Evolutionary conservation across 2,888 invertebrate species (phyloP).

Genomic region (Rhingia campestris): DNA sequence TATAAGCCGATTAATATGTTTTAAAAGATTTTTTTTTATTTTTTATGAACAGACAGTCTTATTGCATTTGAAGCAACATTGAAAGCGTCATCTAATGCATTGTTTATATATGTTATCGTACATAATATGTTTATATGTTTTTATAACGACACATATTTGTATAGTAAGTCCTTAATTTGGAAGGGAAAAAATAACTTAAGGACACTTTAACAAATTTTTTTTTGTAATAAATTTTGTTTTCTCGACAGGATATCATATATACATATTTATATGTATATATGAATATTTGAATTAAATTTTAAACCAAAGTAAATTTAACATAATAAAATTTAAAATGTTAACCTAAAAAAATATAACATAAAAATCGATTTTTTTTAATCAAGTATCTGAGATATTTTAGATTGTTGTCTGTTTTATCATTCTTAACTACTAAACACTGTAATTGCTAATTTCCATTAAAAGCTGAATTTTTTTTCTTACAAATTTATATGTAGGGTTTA

Average conservation of each 20-base stretch:
- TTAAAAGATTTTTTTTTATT: constrained; percentile 33
- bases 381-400: not conserved
- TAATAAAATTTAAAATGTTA: not conserved
- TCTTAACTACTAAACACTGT: constrained; percentile 14
- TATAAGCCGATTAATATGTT: constrained; percentile 58
- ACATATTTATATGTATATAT: too few relatives aligned
- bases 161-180: constrained; percentile 25
- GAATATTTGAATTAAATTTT: not conserved
- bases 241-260: not conserved
- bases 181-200: constrained; percentile 21
- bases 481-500: constrained; percentile 23
- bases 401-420: constrained; percentile 35
- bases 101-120: not conserved
- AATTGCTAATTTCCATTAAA: constrained; percentile 20
- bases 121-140: constrained; percentile 15
- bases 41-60: constrained; percentile 65
- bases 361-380: not conserved
- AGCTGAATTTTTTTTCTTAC: constrained; percentile 32
- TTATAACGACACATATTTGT: constrained; percentile 18
- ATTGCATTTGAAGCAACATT: constrained; percentile 67
- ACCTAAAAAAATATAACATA: not conserved
- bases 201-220: constrained; percentile 50
- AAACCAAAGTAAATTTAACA: not conserved
- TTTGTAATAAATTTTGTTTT: constrained; percentile 16
- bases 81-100: constrained; percentile 44